phyloP scores from a whole-genome alignment of 1,140 invertebrate species.

The Acromyrmex echinatior region DNA sequence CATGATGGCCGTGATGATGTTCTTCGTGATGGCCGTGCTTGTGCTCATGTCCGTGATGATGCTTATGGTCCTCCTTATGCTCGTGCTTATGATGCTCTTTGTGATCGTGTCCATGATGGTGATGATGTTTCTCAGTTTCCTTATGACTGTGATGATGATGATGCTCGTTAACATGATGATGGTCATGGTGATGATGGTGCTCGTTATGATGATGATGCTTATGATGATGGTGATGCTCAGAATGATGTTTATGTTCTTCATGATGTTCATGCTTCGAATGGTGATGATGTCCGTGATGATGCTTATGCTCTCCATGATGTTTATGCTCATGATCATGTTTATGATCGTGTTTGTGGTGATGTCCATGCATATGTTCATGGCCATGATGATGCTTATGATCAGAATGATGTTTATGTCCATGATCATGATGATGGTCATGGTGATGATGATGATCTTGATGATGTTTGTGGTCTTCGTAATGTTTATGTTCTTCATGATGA shows the following conservation, averaged over 20 bases:
- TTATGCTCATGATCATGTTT: constrained; percentile 80
- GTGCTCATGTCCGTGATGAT: constrained; percentile 79
- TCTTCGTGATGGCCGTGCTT: constrained; percentile 80
- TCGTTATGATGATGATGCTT: constrained; percentile 80
- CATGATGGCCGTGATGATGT: constrained; percentile 79
- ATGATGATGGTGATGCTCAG: constrained; percentile 80
- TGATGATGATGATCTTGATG: constrained; percentile 71
- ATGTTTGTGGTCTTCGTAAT: constrained; percentile 71
- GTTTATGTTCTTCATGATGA: constrained; percentile 71
- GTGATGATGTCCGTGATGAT: constrained; percentile 79
- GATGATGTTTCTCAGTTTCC: constrained; percentile 82
- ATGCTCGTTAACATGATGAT: constrained; percentile 78
- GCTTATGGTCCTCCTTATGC: constrained; percentile 78
- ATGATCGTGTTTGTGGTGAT: constrained; percentile 77
- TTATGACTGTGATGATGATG: constrained; percentile 83
- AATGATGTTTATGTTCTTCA: constrained; percentile 81
- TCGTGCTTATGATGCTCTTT: constrained; percentile 75
- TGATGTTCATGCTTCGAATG: constrained; percentile 81
- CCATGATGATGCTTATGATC: constrained; percentile 75
- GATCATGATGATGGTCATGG: constrained; percentile 65
- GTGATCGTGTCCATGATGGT: constrained; percentile 82
- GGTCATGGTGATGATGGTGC: constrained; percentile 80
- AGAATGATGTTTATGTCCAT: constrained; percentile 71
- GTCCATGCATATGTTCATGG: constrained; percentile 72
- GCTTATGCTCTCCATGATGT: constrained; percentile 75